Conservation (phyloP, 2,888 invertebrate genomes). For the Ophioninae sp. region DNA sequence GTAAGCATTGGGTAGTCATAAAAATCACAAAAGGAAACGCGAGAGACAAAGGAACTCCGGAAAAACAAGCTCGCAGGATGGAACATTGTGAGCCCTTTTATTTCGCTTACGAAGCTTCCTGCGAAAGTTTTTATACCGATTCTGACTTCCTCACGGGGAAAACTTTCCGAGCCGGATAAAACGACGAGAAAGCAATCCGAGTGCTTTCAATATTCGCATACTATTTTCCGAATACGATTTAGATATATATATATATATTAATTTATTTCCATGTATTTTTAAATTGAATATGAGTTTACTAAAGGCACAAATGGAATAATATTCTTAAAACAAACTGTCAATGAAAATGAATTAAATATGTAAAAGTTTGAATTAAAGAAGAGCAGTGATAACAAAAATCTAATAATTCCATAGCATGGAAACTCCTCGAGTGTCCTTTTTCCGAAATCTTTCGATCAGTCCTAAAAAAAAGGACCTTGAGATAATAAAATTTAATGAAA, state of each 20-base stretch:
- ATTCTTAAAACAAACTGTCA: too few species aligned
- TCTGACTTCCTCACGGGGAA: not conserved
- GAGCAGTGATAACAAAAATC: too few species aligned
- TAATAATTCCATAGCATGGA: too few species aligned
- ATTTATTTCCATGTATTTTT: not conserved
- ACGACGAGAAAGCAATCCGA: not conserved
- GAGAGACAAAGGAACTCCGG: not conserved
- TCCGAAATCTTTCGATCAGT: too few species aligned
- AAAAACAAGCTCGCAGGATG: not conserved
- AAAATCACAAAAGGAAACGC: not conserved
- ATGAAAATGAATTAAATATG: too few species aligned
- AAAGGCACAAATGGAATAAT: too few species aligned
- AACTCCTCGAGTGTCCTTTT: too few species aligned
- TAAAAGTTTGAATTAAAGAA: too few species aligned
- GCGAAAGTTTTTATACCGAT: not conserved
- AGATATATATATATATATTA: not conserved
- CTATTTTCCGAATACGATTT: not conserved
- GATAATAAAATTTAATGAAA: too few species aligned
- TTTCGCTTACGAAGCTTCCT: not conserved
- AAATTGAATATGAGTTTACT: too few species aligned
- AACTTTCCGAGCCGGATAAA: not conserved
- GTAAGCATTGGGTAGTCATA: not conserved
- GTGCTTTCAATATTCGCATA: not conserved
- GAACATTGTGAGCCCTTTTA: not conserved
- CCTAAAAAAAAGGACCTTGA: too few species aligned